Conservation (phyloP, 23 tunicate species). For the Diplosoma virens region DNA sequence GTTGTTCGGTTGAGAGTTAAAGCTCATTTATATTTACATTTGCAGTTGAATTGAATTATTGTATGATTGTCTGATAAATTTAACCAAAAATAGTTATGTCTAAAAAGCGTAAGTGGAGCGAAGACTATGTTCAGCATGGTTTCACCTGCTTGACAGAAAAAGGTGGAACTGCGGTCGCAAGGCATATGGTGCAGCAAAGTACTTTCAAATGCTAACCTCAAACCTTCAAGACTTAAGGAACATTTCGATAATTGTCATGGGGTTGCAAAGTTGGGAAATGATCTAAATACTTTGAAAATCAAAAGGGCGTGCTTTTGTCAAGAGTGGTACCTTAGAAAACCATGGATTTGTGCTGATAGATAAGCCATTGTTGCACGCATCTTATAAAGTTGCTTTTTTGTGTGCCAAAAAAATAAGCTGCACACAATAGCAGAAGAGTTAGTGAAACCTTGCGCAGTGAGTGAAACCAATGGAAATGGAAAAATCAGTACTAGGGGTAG, state of each 20-base stretch:
- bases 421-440: slow-evolving; percentile 18
- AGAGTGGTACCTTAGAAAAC: slow-evolving; percentile 17
- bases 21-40: background rate
- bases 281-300: slow-evolving; percentile 22
- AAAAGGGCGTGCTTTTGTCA: slow-evolving; percentile 14
- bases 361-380: slow-evolving; percentile 22
- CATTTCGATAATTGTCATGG: slow-evolving; percentile 29
- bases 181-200: slow-evolving; percentile 29
- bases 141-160: slow-evolving; percentile 7
- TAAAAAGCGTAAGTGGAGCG: slow-evolving; percentile 6
- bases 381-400: slow-evolving; percentile 18
- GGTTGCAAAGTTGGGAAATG: slow-evolving; percentile 20
- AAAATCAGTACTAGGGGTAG: slow-evolving; percentile 6
- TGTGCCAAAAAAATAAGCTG: slow-evolving; percentile 17
- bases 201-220: slow-evolving; percentile 23
- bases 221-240: slow-evolving; percentile 36
- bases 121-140: slow-evolving; percentile 10
- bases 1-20: slow-evolving; percentile 13
- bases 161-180: slow-evolving; percentile 35
- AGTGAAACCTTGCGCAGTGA: slow-evolving; percentile 28
- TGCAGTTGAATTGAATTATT: slow-evolving; percentile 8
- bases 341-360: slow-evolving; percentile 22
- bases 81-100: slow-evolving; percentile 14
- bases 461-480: slow-evolving; percentile 27
- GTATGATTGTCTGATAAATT: slow-evolving; percentile 6